A percentile compares a stretch with the other conserved stretches of the same genome.
Evolutionary conservation across 2,113 vertebrate genomes (phyloP).

Genomic region (Takifugu bimaculatus): DNA sequence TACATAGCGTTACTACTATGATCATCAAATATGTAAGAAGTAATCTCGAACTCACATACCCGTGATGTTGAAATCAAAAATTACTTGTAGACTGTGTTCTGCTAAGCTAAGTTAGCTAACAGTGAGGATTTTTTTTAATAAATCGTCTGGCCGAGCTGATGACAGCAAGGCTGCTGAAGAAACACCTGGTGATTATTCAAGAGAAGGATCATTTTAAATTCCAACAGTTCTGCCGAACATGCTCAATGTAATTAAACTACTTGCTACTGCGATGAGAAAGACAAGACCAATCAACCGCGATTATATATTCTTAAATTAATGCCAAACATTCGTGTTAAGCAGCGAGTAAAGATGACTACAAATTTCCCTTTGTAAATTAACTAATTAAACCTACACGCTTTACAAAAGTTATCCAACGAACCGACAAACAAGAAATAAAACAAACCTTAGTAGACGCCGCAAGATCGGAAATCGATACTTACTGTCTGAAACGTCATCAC

Average conservation of each 20-base stretch:
- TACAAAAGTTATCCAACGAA: background rate
- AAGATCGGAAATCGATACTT: background rate
- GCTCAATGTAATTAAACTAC: background rate
- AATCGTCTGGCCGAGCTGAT: too few relatives aligned
- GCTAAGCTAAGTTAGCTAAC: constrained; percentile 27
- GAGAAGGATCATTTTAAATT: too few relatives aligned
- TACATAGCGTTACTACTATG: too few relatives aligned
- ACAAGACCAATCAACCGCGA: constrained; percentile 24
- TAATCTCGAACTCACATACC: too few relatives aligned
- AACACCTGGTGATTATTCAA: background rate
- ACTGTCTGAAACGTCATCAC: constrained; percentile 56
- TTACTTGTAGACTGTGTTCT: background rate
- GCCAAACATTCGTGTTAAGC: background rate
- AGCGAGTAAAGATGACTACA: background rate
- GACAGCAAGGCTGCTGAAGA: background rate
- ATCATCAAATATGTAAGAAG: too few relatives aligned
- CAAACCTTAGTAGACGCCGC: background rate
- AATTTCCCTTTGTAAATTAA: background rate
- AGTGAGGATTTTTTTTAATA: too few relatives aligned
- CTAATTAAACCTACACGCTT: background rate
- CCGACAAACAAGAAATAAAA: background rate
- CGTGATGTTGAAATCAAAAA: too few relatives aligned
- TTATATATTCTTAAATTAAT: fast-evolving
- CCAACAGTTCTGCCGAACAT: background rate
- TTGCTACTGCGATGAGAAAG: constrained; percentile 2